Base-by-base conservation (phyloP, 2,888 invertebrate species). In the Nomada ferruginata region DNA sequence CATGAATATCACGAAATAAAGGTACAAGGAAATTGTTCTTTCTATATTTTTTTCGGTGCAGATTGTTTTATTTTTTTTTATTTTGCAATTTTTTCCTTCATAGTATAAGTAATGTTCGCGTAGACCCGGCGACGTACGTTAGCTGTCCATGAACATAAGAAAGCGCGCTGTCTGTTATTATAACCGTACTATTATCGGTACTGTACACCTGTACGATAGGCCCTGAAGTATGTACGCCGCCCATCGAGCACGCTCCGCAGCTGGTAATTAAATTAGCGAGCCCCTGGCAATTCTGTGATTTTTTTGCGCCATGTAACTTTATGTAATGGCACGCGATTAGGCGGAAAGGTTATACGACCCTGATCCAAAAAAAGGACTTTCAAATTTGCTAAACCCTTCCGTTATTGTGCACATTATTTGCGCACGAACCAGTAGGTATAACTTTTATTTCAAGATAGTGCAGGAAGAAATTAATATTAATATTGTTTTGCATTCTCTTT, bases 121-220 rank as follows among this genome's bases (percentile, higher is more conserved):
- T 53, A n/a, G 60, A 65, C 69, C 60, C 55, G 69, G 36, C 76
- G 72, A 68, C 82, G 85, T 82, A 79, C 82, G 69, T 57, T 59
- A 74, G 75, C 76, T 66, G 76, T 76, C 63, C 61, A 29, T 50
- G 69, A 57, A 76, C 77, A 60, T 68, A 73, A 20, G 60, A 76
- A 64, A 52, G 47, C 55, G 64, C 76, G 78, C 61, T 76, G 86
- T 85, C 84, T 91, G 90, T 91, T 91, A 91, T 91, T 91, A 91
- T 89, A 90, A 89, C 88, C 90, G 89, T 89, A 89, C 87, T 84
- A 91, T 91, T 91, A 91, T 91, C 89, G 88, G 84, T 86, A 85
- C 79, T 76, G 61, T 89, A 89, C 90, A 91, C 89, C 89, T 90
- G 89, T 85, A 79, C 77, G 60, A 76, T 76, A 57, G 60, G 50